A percentile compares a stretch with the other conserved stretches of the same genome.
Evolutionary conservation across 2,797 vertebrate species (phyloP).

Genomic region (Decapterus maruadsi): DNA sequence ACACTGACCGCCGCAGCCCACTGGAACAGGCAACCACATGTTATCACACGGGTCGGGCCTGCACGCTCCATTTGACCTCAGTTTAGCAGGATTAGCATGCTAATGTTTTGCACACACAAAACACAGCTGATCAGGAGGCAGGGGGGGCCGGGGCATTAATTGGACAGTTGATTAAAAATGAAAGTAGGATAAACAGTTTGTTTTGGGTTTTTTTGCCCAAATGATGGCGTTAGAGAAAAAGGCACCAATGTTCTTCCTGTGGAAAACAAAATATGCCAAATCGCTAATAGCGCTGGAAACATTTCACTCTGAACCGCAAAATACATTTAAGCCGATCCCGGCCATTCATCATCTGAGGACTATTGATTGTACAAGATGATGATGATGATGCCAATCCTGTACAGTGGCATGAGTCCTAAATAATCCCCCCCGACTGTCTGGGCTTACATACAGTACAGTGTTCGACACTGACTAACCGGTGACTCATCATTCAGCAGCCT

Average conservation of each 20-base stretch:
- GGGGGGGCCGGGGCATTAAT: no score
- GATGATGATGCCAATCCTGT: background rate
- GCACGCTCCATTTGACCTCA: background rate
- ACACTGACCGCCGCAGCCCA: background rate
- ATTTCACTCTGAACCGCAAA: background rate
- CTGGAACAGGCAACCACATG: background rate
- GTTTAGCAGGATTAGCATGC: background rate
- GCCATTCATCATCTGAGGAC: background rate
- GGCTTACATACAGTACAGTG: background rate
- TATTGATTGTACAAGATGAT: background rate
- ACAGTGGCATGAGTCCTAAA: background rate
- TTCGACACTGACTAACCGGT: constrained; percentile 42
- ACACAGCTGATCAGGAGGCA: no score
- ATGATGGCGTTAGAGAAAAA: no score
- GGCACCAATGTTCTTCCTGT: background rate
- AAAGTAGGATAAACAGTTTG: no score
- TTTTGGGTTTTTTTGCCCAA: no score
- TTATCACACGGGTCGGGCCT: background rate
- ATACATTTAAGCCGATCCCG: background rate
- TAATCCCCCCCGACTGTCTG: background rate
- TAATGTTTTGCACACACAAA: background rate
- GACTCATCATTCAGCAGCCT: constrained; percentile 60
- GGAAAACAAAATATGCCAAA: background rate
- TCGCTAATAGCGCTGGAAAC: background rate
- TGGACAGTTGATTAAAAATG: no score